phyloP scores from a whole-genome alignment of 2,113 vertebrate species.

The Campylomormyrus tamandua region DNA sequence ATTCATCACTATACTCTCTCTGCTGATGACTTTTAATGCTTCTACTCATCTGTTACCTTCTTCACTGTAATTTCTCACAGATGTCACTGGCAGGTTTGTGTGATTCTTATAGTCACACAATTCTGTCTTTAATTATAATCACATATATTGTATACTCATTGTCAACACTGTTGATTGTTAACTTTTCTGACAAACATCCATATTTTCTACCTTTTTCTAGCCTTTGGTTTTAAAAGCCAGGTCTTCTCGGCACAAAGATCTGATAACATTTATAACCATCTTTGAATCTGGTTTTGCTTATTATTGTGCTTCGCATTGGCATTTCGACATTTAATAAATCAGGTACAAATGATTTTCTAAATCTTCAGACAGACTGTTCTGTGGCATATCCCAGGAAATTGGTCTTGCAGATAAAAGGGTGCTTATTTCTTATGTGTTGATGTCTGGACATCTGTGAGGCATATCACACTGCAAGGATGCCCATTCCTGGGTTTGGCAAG shows the following conservation, averaged over 20 bases:
- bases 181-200: neutral
- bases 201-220: neutral
- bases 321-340: neutral
- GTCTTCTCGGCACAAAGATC: neutral
- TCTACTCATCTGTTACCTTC: neutral
- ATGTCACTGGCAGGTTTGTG: neutral
- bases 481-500: neutral
- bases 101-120: neutral
- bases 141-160: neutral
- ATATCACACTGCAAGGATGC: neutral
- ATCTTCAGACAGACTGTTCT: neutral
- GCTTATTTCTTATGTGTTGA: neutral
- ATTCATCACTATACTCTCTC: neutral
- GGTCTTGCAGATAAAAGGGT: neutral
- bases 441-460: neutral
- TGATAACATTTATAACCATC: neutral
- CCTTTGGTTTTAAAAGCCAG: neutral
- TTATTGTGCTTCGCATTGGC: neutral
- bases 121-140: neutral
- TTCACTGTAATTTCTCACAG: neutral
- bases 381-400: neutral
- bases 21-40: neutral
- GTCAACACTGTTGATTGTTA: neutral
- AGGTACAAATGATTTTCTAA: neutral
- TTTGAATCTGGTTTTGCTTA: conserved; percentile 1